Percentiles rank a stretch among this genome's conserved stretches.
These are phyloP conservation scores for Hydropsyche betteni DNA, from an alignment of 2,888 invertebrate species.

Conservation along the genomic window DNA sequence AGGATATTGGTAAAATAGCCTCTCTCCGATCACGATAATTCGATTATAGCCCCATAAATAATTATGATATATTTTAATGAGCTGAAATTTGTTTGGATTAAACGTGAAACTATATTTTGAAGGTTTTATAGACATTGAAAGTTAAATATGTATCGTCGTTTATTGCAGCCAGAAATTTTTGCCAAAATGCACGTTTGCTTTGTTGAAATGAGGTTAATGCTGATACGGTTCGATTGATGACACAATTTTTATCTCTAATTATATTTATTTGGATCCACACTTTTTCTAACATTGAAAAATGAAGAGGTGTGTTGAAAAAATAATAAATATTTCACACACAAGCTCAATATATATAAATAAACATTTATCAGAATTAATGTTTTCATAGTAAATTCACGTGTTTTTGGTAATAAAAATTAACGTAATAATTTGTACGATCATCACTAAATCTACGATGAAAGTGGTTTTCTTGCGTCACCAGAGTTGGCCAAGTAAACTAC, in stretches of 20 bases:
- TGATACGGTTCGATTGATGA: too few species aligned
- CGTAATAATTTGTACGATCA: slow-evolving; percentile 5
- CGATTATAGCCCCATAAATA: slow-evolving; percentile 1
- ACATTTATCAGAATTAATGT: too few species aligned
- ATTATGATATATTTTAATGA: slow-evolving; percentile 24
- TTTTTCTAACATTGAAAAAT: too few species aligned
- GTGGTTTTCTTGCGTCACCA: slow-evolving; percentile 4
- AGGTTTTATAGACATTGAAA: background rate
- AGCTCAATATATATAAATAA: too few species aligned
- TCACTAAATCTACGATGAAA: background rate
- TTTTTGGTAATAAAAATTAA: background rate
- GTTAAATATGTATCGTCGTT: background rate
- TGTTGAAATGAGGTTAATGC: too few species aligned
- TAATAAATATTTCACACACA: too few species aligned
- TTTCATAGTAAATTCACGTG: too few species aligned
- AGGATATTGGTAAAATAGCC: slow-evolving; percentile 3
- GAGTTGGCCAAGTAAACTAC: slow-evolving; percentile 9
- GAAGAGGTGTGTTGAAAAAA: too few species aligned
- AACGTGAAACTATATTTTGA: background rate
- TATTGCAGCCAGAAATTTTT: too few species aligned
- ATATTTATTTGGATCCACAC: too few species aligned
- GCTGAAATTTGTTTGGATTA: background rate
- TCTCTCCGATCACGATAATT: slow-evolving; percentile 25
- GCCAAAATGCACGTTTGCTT: too few species aligned
- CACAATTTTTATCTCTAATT: too few species aligned